phyloP scores from a whole-genome alignment of 1,140 invertebrate species.

The Drosophila sechellia region DNA sequence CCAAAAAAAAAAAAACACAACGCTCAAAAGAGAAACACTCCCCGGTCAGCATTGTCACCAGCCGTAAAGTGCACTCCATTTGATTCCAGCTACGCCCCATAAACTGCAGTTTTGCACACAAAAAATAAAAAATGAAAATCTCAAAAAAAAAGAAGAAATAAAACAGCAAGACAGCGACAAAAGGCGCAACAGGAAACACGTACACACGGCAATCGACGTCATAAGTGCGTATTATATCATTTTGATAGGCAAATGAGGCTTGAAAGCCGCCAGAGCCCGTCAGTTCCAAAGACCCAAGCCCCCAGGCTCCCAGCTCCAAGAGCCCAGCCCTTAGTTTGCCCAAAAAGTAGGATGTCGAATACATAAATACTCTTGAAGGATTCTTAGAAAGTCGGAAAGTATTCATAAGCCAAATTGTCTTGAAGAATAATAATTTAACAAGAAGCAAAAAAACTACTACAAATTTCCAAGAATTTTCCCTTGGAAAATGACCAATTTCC shows the following conservation, averaged over 20 bases:
- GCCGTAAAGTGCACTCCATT: slow-evolving; percentile 54
- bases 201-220: slow-evolving; percentile 65
- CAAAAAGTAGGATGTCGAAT: background rate
- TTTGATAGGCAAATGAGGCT: slow-evolving; percentile 82
- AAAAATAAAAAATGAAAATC: background rate
- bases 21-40: slow-evolving; percentile 42
- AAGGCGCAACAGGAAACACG: slow-evolving; percentile 72
- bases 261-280: slow-evolving; percentile 63
- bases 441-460: no score
- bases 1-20: slow-evolving; percentile 21
- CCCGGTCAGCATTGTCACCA: slow-evolving; percentile 63
- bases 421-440: no score
- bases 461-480: background rate
- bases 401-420: no score
- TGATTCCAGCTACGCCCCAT: slow-evolving; percentile 54
- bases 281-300: slow-evolving; percentile 31
- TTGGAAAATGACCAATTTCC: background rate
- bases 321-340: slow-evolving; percentile 40
- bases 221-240: slow-evolving; percentile 76
- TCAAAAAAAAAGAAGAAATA: slow-evolving; percentile 15
- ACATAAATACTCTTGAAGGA: background rate
- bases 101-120: slow-evolving; percentile 43
- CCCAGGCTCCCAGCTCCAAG: slow-evolving; percentile 18
- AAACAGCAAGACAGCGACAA: slow-evolving; percentile 19
- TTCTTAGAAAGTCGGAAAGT: background rate